Evolutionary conservation across 2,888 invertebrate genomes (phyloP).

Genomic region (Acrobasis repandana): DNA sequence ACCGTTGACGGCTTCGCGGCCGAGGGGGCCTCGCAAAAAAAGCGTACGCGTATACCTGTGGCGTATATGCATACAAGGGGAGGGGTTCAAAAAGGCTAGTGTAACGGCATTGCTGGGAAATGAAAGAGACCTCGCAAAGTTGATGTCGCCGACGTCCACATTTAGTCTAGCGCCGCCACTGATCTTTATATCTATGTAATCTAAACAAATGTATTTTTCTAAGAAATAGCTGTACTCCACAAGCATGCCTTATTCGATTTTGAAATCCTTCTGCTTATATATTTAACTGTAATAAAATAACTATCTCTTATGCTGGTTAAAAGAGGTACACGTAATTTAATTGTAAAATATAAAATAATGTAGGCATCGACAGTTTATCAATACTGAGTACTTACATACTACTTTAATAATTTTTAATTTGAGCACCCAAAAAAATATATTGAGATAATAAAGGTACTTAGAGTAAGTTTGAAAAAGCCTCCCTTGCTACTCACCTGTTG

Average conservation of each 20-base stretch:
- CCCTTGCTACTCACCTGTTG: too few species aligned
- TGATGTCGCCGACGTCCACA: too few species aligned
- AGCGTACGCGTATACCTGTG: too few species aligned
- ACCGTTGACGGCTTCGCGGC: too few species aligned
- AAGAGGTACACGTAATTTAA: slow-evolving; percentile 72
- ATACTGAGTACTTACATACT: neutral
- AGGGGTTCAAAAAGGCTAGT: too few species aligned
- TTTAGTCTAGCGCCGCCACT: too few species aligned
- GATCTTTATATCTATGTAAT: slow-evolving; percentile 4
- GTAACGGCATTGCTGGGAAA: too few species aligned
- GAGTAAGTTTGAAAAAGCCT: too few species aligned
- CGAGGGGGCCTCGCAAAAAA: too few species aligned
- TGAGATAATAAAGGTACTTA: too few species aligned
- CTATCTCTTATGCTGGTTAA: slow-evolving; percentile 74
- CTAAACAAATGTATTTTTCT: slow-evolving; percentile 26
- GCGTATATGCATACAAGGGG: too few species aligned
- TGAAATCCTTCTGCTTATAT: slow-evolving; percentile 1
- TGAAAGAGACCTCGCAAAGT: too few species aligned
- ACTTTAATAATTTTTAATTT: neutral
- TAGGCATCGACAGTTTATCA: neutral
- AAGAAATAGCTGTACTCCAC: slow-evolving; percentile 39
- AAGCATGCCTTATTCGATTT: slow-evolving; percentile 54
- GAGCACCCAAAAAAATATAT: neutral
- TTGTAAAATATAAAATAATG: slow-evolving; percentile 53
- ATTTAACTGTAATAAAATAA: slow-evolving; percentile 29